Base-by-base conservation (phyloP, 2,888 invertebrate genomes). In the Cataglyphis altisquamis region DNA sequence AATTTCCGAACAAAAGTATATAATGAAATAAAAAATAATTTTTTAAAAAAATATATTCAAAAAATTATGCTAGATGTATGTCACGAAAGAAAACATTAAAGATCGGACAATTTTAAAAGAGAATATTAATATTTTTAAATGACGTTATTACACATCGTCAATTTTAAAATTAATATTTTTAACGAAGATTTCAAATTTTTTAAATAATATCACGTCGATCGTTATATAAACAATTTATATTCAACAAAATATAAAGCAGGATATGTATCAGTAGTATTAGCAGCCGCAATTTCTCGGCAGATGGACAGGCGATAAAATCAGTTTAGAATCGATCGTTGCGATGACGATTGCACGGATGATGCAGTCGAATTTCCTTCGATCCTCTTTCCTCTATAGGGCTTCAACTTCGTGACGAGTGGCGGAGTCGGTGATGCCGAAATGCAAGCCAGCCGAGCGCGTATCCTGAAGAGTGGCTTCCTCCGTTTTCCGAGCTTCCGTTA, bases 391-490 rank as follows among this genome's bases (percentile, higher is more conserved):
- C 57, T 73, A 68, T 78, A 78, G 78, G 88, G 85, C 74, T 88
- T 87, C 88, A 29, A 81, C 60, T 66, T 80, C 41, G 64, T 67
- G 82, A 72, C 45, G 67, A 3, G 63, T 64, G 70, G 64, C 45
- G 62, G 66, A 75, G 18, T 45, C 48, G 62, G 62, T 72, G 75
- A 45, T 73, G 73, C 74, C 87, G 89, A 89, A 89, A 89, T 70
- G 86, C 82, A 84, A 89, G 86, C 83, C 86, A 74, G 48, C 21
- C 68, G 62, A 41, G 15, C 48, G 15, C 70, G 32, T 21, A 68
- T 70, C 66, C 15, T 41, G 86, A 77, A 75, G 83, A 75, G 83
- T 72, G 86, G 82, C 87, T 89, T 89, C 89, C 84, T 87, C 12
- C 21, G 18, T 78, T 36, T 36, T 72, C 60, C 32, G 60, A 80